These are phyloP conservation scores for Catharus ustulatus DNA, from an alignment of 2,797 vertebrate genomes.

Conservation along the genomic window DNA sequence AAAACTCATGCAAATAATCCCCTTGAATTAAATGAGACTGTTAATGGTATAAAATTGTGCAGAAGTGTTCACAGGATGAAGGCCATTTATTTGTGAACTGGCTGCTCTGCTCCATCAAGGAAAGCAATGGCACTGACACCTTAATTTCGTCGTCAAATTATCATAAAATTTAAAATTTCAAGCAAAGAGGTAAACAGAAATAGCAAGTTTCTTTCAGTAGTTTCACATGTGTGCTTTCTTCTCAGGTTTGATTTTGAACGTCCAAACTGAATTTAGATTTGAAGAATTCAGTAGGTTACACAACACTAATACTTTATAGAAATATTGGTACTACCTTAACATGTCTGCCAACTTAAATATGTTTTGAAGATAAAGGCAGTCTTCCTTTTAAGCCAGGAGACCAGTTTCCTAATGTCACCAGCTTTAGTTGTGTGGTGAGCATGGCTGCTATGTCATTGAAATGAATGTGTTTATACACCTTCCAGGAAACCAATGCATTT, in stretches of 20 bases:
- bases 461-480: neutral
- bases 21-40: neutral
- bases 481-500: neutral
- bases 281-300: neutral
- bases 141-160: neutral
- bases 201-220: neutral
- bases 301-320: neutral
- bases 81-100: neutral
- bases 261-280: neutral
- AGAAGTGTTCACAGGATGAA: neutral
- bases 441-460: neutral
- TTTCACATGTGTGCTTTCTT: accelerated
- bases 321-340: neutral
- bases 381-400: neutral
- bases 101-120: neutral
- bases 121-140: neutral
- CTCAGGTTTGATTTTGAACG: neutral
- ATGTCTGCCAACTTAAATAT: neutral
- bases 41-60: neutral
- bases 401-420: neutral
- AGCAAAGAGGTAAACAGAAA: neutral
- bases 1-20: neutral
- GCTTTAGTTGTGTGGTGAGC: neutral
- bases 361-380: neutral
- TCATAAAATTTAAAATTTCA: neutral